Base-by-base conservation (phyloP, 1,140 invertebrate species). In the Cotesia typhae region DNA sequence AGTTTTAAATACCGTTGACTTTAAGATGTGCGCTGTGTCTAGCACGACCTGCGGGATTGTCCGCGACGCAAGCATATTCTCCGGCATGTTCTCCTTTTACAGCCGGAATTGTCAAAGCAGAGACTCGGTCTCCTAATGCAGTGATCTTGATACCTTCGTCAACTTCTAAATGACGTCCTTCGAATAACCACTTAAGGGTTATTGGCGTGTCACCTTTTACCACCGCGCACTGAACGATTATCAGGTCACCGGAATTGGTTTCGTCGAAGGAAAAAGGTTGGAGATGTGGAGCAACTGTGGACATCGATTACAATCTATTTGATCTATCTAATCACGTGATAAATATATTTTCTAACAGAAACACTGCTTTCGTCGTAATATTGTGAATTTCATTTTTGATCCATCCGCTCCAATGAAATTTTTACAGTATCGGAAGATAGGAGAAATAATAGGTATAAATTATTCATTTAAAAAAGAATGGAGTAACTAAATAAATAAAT, bases 191-290 rank as follows among this genome's bases (percentile, higher is more conserved):
- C 73, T 87, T 87, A 67, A 94, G 90, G 74, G 88, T 87, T 69
- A 94, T 88, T 64, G 93, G 93, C 76, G 90, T 88, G 83, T 94
- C 93, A 51, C 93, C 93, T 75, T 92, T 92, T 76, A 91, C 91
- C 61, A 92, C 91, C 41, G 91, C 91, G 85, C 93, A 95, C 79
- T 91, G 87, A 75, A 92, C 87, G 77, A 89, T 89, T 76, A 90
- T 88, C 74, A 90, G 86, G 77, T 89, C 88, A 51, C 90, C 90
- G 78, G 89, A 84, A 79, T 87, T 87, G 74, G 81, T 84, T 74
- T 87, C 86, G 75, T 85, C 82, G 79, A 87, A 87, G 60, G 82
- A 77, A 78, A 87, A 87, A 36, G 84, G 85, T 74, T 86, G 84
- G 71, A 87, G 82, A 81, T 87, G 83, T 67, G 85, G 86, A 72